These are phyloP conservation scores for Eueremaeus valkanovi DNA, from an alignment of 2,888 invertebrate genomes.

Conservation along the genomic window DNA sequence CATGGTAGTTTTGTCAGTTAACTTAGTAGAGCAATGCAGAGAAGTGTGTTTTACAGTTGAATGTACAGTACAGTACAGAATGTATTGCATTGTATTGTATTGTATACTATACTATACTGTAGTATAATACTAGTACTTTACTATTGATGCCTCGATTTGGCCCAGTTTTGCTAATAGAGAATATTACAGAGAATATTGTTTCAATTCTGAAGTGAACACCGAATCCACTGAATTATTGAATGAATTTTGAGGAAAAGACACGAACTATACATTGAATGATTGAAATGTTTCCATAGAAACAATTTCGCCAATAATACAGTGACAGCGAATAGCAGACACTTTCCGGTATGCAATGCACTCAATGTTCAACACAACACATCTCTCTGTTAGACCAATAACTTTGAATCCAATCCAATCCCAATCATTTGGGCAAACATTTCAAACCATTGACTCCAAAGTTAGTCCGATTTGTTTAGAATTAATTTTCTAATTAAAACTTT, in stretches of 20 bases:
- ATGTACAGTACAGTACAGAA: too few relatives aligned
- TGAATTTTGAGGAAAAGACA: conserved; percentile 21
- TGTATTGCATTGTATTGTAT: too few relatives aligned
- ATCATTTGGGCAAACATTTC: too few relatives aligned
- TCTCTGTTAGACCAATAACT: background rate
- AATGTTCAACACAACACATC: background rate
- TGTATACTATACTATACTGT: too few relatives aligned
- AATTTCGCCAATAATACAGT: background rate
- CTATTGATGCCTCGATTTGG: background rate
- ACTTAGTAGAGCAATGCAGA: background rate
- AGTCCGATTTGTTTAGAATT: too few relatives aligned
- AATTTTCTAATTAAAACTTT: too few relatives aligned
- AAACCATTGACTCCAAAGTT: too few relatives aligned
- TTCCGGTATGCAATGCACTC: conserved; percentile 12
- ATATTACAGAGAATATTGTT: background rate
- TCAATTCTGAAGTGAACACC: background rate
- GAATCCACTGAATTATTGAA: background rate
- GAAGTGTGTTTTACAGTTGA: too few relatives aligned
- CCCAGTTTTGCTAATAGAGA: background rate
- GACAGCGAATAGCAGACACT: background rate
- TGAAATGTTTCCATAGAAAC: conserved; percentile 21
- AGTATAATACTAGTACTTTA: background rate
- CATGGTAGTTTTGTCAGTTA: too few relatives aligned
- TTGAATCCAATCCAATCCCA: background rate
- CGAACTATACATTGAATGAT: background rate